Base-by-base conservation (phyloP, 2,113 vertebrate genomes). In the Syrmaticus mikado region DNA sequence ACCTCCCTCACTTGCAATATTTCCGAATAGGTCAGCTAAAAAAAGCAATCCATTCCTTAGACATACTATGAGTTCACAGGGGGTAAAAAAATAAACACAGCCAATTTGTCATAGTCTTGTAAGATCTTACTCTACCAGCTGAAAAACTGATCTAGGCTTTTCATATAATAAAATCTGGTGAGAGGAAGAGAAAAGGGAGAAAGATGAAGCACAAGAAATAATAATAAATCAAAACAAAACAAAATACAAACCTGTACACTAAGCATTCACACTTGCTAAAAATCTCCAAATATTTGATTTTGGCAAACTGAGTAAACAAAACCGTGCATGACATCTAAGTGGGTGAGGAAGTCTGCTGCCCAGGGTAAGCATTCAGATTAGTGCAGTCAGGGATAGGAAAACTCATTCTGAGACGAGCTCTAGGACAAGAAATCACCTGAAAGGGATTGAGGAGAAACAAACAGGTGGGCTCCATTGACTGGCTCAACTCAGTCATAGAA, bases 11-110 rank as follows among this genome's bases (percentile, higher is more conserved):
- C 43, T 25, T 27, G 9, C 46, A 53, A 25, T 11, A 6, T 14
- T 67, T 57, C 53, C 66, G 28, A 52, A 19, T 5, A 7, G 2
- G n/a, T 25, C 5, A 82, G 8, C 32, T 52, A 24, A 52, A 0
- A 0, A 25, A 55, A 30, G 3, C 4, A 2, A 80, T 40, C 5
- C 5, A 2, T 11, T n/a, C 32, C 70, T 46, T 41, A 71, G 38
- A 13, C 0, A 0, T 7, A 24, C 5, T 0, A 1, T 0, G 0
- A 53, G 19, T 64, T 43, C 43, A 40, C 17, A 50, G 15, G 7
- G 65, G 6, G 22, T 5, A 40, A 3, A 28, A 62, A 32, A 68
- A 48, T 45, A 66, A 85, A 22, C 24, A 40, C 9, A 25, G 24
- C 24, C 34, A 60, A 64, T 0, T 0, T 36, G 4, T 34, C 2